Percentiles rank a stretch among this genome's conserved stretches.
phyloP scores from a whole-genome alignment of 2,888 invertebrate genomes.

The Oscheius sp. region DNA sequence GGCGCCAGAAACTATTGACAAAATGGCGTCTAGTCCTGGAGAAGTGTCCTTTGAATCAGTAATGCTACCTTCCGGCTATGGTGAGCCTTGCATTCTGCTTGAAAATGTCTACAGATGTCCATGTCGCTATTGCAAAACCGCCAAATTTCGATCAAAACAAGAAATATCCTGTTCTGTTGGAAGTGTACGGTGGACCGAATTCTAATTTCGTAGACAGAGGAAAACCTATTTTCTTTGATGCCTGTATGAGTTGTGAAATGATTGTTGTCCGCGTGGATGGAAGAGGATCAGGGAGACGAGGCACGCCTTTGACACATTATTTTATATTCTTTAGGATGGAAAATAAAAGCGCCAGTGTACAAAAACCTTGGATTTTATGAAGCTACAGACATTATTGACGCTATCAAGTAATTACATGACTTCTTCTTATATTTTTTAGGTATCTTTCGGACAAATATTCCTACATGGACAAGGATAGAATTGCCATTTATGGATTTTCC shows the following conservation, averaged over 20 bases:
- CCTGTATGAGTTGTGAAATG: conserved; percentile 43
- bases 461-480: conserved; percentile 87
- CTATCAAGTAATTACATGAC: conserved; percentile 75
- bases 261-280: conserved; percentile 49
- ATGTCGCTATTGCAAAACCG: conserved; percentile 86
- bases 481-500: conserved; percentile 94
- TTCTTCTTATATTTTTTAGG: background rate
- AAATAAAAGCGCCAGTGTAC: conserved; percentile 76
- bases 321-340: conserved; percentile 74
- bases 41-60: no score
- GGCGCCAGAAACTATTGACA: no score
- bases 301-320: background rate
- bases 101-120: no score
- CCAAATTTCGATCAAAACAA: conserved; percentile 84
- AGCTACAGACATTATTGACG: conserved; percentile 90
- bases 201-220: conserved; percentile 88
- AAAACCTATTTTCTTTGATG: conserved; percentile 39
- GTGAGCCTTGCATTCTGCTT: no score
- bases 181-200: conserved; percentile 91
- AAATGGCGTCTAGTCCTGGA: no score
- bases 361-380: conserved; percentile 88
- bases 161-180: conserved; percentile 87
- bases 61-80: no score
- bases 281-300: conserved; percentile 45
- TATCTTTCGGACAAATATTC: conserved; percentile 81